phyloP scores from a whole-genome alignment of 2,113 vertebrate genomes.

The Scytalopus superciliaris region DNA sequence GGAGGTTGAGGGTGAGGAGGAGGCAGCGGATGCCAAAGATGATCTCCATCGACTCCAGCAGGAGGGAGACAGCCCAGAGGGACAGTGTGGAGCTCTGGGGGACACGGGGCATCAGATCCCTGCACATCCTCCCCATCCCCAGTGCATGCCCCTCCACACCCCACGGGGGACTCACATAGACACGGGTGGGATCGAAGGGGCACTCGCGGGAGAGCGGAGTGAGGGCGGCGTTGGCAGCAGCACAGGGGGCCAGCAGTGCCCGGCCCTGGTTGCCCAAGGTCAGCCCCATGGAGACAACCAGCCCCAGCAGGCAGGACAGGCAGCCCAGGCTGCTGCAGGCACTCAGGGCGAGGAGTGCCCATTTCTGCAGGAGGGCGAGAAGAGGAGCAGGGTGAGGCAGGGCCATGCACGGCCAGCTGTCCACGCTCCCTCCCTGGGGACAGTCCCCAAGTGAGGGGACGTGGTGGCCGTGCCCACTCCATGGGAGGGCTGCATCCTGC shows the following conservation, averaged over 20 bases:
- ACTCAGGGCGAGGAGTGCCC: slow-evolving; percentile 76
- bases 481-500: neutral
- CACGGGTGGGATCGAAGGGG: slow-evolving; percentile 88
- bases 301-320: slow-evolving; percentile 76
- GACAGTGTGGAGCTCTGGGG: slow-evolving; percentile 84
- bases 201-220: slow-evolving; percentile 77
- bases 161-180: slow-evolving; percentile 79
- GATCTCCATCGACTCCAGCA: slow-evolving; percentile 75
- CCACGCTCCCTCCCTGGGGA: neutral
- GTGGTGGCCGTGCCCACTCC: accelerated
- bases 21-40: slow-evolving; percentile 77
- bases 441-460: accelerated
- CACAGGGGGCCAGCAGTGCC: slow-evolving; percentile 81
- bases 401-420: accelerated
- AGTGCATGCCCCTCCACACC: neutral
- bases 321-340: slow-evolving; percentile 73
- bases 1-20: slow-evolving; percentile 68
- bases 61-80: slow-evolving; percentile 85
- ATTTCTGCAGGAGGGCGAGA: slow-evolving; percentile 69
- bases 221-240: slow-evolving; percentile 51
- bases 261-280: slow-evolving; percentile 77
- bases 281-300: slow-evolving; percentile 75
- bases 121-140: accelerated
- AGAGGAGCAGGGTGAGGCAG: accelerated
- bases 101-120: neutral